Percentiles rank a stretch among this genome's conserved stretches.
Evolutionary conservation across 2,888 invertebrate genomes (phyloP).

Genomic region (Hypsopygia costalis): DNA sequence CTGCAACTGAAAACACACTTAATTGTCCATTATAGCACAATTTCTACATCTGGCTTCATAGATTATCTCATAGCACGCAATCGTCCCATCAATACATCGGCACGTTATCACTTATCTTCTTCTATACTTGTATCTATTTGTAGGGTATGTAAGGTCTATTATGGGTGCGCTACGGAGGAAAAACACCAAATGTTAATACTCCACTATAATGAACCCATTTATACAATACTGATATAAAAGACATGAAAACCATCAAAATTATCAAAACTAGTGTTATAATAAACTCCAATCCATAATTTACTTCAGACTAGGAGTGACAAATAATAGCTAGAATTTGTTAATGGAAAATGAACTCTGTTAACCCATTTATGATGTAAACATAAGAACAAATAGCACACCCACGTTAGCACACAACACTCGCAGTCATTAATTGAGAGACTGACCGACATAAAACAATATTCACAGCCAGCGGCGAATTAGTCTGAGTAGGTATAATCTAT

Average conservation of each 20-base stretch:
- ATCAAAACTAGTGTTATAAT: too few species aligned
- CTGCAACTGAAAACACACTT: conserved; percentile 59
- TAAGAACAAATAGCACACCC: conserved; percentile 53
- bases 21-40: conserved; percentile 50
- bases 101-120: conserved; percentile 50
- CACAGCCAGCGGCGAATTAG: conserved; percentile 7
- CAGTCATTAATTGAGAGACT: conserved; percentile 16
- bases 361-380: too few species aligned
- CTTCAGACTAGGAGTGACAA: too few species aligned
- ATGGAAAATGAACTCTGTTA: too few species aligned
- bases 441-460: conserved; percentile 5
- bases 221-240: background rate
- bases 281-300: too few species aligned
- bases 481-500: background rate
- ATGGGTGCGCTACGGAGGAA: conserved; percentile 75
- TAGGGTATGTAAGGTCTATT: conserved; percentile 61
- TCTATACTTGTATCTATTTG: conserved; percentile 74
- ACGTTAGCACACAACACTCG: conserved; percentile 41
- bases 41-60: conserved; percentile 46
- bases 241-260: too few species aligned
- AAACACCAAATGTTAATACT: conserved; percentile 34
- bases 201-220: background rate
- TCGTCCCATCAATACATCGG: conserved; percentile 10
- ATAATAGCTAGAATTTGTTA: too few species aligned
- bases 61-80: conserved; percentile 5